Evolutionary conservation across 2,797 vertebrate genomes (phyloP).

Genomic region (Malacoraja senta): DNA sequence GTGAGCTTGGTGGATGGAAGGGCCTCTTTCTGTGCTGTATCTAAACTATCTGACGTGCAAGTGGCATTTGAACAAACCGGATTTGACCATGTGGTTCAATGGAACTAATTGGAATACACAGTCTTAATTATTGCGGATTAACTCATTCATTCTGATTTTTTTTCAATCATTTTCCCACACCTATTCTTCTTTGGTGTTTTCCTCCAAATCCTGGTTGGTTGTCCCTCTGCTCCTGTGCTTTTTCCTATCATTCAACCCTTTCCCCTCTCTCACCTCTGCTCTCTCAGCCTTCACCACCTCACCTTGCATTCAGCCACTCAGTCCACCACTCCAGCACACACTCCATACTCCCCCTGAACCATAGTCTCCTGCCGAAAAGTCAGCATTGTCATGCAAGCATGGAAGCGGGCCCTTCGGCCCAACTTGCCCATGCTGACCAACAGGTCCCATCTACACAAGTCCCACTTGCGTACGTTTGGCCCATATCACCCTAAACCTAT

Average conservation of each 20-base stretch:
- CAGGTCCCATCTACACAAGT: no score
- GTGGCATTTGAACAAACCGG: neutral
- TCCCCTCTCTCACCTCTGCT: rapidly evolving
- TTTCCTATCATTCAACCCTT: no score
- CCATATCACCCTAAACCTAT: no score
- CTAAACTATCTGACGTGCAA: no score
- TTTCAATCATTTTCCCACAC: neutral
- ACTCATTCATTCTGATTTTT: neutral
- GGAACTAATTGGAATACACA: neutral
- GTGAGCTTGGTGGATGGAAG: no score
- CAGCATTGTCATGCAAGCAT: no score
- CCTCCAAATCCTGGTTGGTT: neutral
- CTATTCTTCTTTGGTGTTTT: neutral
- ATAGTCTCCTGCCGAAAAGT: neutral
- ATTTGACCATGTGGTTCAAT: neutral
- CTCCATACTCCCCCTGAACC: neutral
- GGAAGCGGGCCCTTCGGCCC: no score
- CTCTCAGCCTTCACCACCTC: rapidly evolving
- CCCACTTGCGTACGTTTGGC: no score
- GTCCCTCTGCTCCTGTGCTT: neutral
- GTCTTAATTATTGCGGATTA: neutral
- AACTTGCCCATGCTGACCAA: no score
- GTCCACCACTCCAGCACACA: neutral
- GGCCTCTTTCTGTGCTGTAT: no score
- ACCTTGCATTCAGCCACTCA: neutral